Base-by-base conservation (phyloP, 2,113 vertebrate genomes). In the Plecotus auritus region DNA sequence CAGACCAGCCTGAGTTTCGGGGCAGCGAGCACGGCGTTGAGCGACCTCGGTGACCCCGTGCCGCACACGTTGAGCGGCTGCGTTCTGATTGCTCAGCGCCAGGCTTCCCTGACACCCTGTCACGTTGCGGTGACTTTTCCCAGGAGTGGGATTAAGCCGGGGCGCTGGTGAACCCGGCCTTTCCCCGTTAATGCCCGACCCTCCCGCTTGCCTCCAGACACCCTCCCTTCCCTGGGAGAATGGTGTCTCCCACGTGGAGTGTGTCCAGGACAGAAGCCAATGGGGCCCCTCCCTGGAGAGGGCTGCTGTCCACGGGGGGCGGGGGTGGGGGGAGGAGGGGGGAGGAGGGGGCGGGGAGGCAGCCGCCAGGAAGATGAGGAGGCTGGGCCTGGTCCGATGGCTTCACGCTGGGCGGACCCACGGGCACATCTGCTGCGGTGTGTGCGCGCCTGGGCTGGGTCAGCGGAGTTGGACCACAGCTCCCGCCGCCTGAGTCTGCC, bases 111-210 rank as follows among this genome's bases (percentile, higher is more conserved):
- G 47, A 18, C 30, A 47, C 42, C 5, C 18, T 61, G 61, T 97
- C 96, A n/a, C 30, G 51, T 88, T 90, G 49, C 77, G 78, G 83
- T 70, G 96, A 91, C 96, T 95, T 74, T 97, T 95, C 96, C 96
- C 96, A 88, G 30, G 23, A 84, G 93, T 18, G 47, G 96, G 95
- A 96, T 97, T 96, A 92, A 88, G 95, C 81, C 37, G 1, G 95
- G 97, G 87, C 94, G n/a, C 49, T 45, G 9, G 85, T n/a, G 30
- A 20, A n/a, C 18, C 72, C 54, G 9, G 26, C 42, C 30, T 28
- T 69, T 84, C 59, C 80, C 66, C 7, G 0, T 6, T 26, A 28
- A 35, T 4, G 28, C 12, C 42, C 4, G 0, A 2, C 74, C 64
- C 80, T 23, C 17, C 61, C 12, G 2, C 10, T 37, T 5, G 16